Conservation (phyloP, 1,140 invertebrate species). For the Cotesia chilonis region DNA sequence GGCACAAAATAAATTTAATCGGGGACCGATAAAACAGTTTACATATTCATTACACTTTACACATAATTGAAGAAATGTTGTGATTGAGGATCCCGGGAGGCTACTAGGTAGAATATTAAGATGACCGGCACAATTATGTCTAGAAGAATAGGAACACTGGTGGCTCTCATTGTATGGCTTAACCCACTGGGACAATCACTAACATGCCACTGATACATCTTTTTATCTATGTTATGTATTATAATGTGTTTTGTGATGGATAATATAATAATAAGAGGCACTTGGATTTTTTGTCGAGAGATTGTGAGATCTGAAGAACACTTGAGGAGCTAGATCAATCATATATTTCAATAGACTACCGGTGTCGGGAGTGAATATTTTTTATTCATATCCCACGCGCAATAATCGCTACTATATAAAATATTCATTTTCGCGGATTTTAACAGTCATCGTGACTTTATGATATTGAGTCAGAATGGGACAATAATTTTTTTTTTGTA, state of each 20-base stretch:
- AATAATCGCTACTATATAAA: conserved; percentile 12
- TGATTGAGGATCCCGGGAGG: conserved; percentile 4
- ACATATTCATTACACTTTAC: no score
- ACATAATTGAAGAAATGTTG: conserved; percentile 7
- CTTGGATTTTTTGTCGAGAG: neutral
- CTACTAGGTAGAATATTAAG: neutral
- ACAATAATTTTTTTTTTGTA: neutral
- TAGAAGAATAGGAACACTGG: conserved; percentile 9
- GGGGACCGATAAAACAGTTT: no score
- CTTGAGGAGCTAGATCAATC: conserved; percentile 24
- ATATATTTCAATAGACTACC: conserved; percentile 23
- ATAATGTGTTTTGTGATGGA: no score
- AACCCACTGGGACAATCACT: conserved; percentile 1
- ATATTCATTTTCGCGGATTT: conserved; percentile 26
- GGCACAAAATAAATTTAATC: no score
- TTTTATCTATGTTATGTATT: neutral
- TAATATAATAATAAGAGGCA: neutral
- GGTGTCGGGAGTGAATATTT: conserved; percentile 12
- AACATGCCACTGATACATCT: neutral
- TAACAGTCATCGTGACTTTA: conserved; percentile 15
- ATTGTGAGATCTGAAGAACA: neutral
- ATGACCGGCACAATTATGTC: conserved; percentile 30
- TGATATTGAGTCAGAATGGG: conserved; percentile 5
- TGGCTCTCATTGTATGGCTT: neutral
- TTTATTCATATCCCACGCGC: neutral